Percentiles rank a stretch among this genome's conserved stretches.
phyloP scores from a whole-genome alignment of 2,888 invertebrate genomes.

The Emmelina monodactyla region DNA sequence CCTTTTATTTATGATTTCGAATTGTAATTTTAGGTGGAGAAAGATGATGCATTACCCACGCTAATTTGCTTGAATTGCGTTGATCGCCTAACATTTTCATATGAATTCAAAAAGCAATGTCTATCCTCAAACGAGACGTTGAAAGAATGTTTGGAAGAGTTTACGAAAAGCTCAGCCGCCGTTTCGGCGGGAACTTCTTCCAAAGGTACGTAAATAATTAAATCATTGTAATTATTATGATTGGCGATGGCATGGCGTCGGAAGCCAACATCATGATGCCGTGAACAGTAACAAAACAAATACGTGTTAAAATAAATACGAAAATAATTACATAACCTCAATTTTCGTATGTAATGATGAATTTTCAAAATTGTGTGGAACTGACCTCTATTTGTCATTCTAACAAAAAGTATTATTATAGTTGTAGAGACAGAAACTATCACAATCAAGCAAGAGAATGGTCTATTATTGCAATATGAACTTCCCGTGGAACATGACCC shows the following conservation, averaged over 20 bases:
- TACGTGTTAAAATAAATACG: too few species aligned
- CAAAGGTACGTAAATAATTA: constrained; percentile 26
- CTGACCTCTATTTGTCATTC: too few species aligned
- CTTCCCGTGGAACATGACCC: constrained; percentile 57
- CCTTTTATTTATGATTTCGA: constrained; percentile 14
- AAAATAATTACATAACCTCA: too few species aligned
- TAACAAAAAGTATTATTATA: too few species aligned
- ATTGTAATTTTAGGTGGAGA: constrained; percentile 39
- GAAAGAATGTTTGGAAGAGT: constrained; percentile 57
- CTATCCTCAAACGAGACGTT: constrained; percentile 53
- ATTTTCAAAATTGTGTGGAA: too few species aligned
- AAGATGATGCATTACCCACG: constrained; percentile 54
- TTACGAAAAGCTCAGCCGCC: constrained; percentile 43
- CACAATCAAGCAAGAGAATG: constrained; percentile 63
- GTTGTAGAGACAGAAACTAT: constrained; percentile 50
- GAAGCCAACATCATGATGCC: too few species aligned
- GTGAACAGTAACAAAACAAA: too few species aligned
- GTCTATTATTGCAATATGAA: constrained; percentile 53
- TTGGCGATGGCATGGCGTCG: too few species aligned
- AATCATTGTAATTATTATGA: neutral
- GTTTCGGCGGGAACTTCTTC: constrained; percentile 30
- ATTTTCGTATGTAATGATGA: too few species aligned
- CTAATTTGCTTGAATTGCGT: constrained; percentile 59
- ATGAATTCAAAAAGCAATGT: constrained; percentile 60
- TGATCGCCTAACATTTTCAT: constrained; percentile 52